Base-by-base conservation (phyloP, 2,888 invertebrate genomes). In the Pseudanteris insignis region DNA sequence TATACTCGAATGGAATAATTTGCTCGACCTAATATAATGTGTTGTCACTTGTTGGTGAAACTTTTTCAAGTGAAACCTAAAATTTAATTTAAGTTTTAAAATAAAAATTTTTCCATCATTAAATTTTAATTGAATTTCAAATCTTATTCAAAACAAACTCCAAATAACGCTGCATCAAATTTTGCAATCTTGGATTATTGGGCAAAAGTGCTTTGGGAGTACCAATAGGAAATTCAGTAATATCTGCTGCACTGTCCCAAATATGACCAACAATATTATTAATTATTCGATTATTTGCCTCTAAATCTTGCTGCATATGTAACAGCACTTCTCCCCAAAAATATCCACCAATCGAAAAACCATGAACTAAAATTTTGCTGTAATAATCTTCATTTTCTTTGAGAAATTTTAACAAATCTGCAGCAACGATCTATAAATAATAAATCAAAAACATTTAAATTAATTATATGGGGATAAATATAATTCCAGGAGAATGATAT, bases 291-390 rank as follows among this genome's bases (percentile, higher is more conserved):
- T 84, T 83, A 73, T 89, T 89, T 29, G 72, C 74, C 54, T 88
- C 84, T 10, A 83, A 81, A 3, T 85, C 83, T 66, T 84, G 83
- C 43, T 85, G 79, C 36, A 89, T 73, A 32, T 81, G 71, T 18
- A 81, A 83, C 66, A 91, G 84, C 47, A 88, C 86, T 81, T 95
- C 95, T 13, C 93, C 92, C 88, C 91, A 91, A 70, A 94, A 81
- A 80, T 95, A 95, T 0, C 89, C 94, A 1, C 89, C 95, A 1
- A 95, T 92, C 0, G 94, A 94, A 81, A 95, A 94, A 0, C 94
- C 94, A 79, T 96, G 94, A 21, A 94, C 77, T 28, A 92, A 81
- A 59, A 93, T 80, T 2, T 90, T 89, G 12, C 86, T 83, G 46
- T 87, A 87, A 18, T 25, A 13, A 43, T 80, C 74, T 36, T 84